phyloP scores from a whole-genome alignment of 2,113 vertebrate genomes.

The Baryphthengus martii region DNA sequence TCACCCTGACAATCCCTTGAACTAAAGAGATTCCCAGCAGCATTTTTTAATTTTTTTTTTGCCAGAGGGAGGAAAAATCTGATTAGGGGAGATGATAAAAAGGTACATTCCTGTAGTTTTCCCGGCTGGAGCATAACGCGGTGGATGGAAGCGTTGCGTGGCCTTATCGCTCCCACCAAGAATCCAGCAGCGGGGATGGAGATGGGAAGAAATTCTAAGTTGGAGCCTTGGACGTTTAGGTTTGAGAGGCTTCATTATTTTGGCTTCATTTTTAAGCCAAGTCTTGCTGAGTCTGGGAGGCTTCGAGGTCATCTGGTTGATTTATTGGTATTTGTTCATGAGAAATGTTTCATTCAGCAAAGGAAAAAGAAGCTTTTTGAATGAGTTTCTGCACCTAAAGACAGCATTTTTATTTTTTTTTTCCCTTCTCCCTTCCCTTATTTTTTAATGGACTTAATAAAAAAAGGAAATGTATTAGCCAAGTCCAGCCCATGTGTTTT shows the following conservation, averaged over 20 bases:
- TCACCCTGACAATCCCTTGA: conserved; percentile 21
- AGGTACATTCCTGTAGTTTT: not conserved
- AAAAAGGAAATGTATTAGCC: conserved; percentile 36
- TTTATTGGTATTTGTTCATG: not conserved
- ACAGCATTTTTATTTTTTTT: not conserved
- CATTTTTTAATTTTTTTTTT: too few species aligned
- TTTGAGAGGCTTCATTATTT: not conserved
- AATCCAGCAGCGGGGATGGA: not conserved
- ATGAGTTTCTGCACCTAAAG: not conserved
- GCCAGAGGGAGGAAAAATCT: not conserved
- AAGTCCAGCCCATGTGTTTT: conserved; percentile 50
- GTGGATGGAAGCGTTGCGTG: not conserved
- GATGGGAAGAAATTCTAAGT: not conserved
- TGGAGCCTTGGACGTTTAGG: not conserved
- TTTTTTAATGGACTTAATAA: conserved; percentile 58
- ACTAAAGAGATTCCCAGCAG: conserved; percentile 31
- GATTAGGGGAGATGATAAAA: not conserved
- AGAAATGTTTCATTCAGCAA: not conserved
- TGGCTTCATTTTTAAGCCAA: not conserved
- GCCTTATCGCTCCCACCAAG: not conserved
- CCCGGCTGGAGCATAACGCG: rapidly evolving
- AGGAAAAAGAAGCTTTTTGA: not conserved
- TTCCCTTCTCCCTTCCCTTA: not conserved
- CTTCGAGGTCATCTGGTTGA: not conserved
- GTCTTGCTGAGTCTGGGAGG: not conserved